Base-by-base conservation (phyloP, 2,888 invertebrate species). In the Xylophagus ater region DNA sequence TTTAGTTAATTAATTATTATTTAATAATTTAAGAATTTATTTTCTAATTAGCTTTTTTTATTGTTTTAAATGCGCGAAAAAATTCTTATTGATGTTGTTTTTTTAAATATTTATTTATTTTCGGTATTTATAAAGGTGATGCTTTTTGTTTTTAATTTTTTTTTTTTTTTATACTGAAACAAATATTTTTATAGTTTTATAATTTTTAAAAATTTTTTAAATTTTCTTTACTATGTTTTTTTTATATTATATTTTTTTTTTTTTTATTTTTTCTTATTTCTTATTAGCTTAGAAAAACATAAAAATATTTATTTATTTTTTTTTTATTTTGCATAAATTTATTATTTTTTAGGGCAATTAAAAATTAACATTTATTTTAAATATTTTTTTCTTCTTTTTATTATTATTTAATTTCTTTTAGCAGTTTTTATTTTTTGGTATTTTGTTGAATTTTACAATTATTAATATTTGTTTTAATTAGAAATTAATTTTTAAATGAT, bases 401-500 rank as follows among this genome's bases (percentile, higher is more conserved):
- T 5, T 13, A 26, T 23, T 26, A 3, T 6, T 26, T 26, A 26
- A 13, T 26, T n/a, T 13, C 13, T 26, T 23, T 26, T 13, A 9
- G 6, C n/a, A 26, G n/a, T 26, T 26, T 26, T 3, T 13, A 33
- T 33, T 32, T n/a, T n/a, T 10, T 13, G 18, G 15, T 13, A 23
- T 23, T 34, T 26, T 19, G 19, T 28, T n/a, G n/a, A n/a, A 7
- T 12, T 15, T 29, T 25, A 34, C 13, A 14, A 6, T 29, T 20
- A 4, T 37, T 36, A 28, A n/a, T 15, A n/a, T 24, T 34, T 26
- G 25, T 4, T 26, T 28, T 18, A 17, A 6, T 28, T 36, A 15
- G n/a, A 17, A 14, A 29, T 29, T 30, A 14, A 13, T 29, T 29
- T 37, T 37, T 28, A 9, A 19, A 36, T 10, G 20, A 36, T 32